These are phyloP conservation scores for Adrianichthys oophorus DNA, from an alignment of 2,797 vertebrate genomes.

Conservation along the genomic window DNA sequence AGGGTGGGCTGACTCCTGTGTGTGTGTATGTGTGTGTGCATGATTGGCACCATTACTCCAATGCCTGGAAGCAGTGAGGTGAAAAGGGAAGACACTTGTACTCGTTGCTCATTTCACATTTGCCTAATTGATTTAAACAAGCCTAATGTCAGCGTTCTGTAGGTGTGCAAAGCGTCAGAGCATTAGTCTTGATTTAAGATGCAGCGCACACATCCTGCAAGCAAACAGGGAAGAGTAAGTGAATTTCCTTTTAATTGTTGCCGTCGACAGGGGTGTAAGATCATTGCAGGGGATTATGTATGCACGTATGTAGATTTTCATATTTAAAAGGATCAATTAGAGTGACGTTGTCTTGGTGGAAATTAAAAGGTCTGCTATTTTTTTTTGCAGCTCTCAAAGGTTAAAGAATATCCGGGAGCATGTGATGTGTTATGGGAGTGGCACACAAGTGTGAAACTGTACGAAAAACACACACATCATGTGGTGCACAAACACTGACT, in stretches of 20 bases:
- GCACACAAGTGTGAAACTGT: constrained; percentile 64
- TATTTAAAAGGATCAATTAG: constrained; percentile 82
- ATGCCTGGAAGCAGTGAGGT: constrained; percentile 60
- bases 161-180: constrained; percentile 65
- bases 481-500: constrained; percentile 49
- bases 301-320: constrained; percentile 82
- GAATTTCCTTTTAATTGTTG: constrained; percentile 79
- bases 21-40: constrained; percentile 15
- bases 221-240: constrained; percentile 67
- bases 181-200: constrained; percentile 77
- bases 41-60: constrained; percentile 71
- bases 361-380: constrained; percentile 82
- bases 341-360: constrained; percentile 75
- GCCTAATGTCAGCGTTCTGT: constrained; percentile 74
- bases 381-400: constrained; percentile 66
- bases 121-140: constrained; percentile 84
- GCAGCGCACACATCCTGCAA: constrained; percentile 63
- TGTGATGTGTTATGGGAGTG: constrained; percentile 56
- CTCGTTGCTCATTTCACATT: constrained; percentile 74
- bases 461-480: constrained; percentile 65
- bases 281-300: constrained; percentile 77
- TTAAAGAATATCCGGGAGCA: constrained; percentile 78
- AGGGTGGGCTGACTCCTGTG: constrained; percentile 25
- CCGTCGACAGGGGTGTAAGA: constrained; percentile 75
- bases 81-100: constrained; percentile 71